Conservation (phyloP, 64 coral and sea anemone genomes). For the Trachythela sp. region DNA sequence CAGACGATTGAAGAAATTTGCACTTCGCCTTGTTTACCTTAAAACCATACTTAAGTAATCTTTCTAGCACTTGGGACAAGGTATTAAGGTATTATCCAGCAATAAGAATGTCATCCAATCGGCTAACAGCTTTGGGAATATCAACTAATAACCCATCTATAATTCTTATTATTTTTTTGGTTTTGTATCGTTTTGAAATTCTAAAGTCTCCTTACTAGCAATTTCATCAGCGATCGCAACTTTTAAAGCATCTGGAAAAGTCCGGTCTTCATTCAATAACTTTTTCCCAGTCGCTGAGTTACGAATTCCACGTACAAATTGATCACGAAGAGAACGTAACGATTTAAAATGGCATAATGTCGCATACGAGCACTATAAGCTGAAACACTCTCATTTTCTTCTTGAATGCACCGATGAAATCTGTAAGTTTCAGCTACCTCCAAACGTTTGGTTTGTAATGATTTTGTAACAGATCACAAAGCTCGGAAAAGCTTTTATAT, state of each 20-base stretch:
- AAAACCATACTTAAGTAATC: neutral
- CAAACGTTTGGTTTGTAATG: constrained; percentile 57
- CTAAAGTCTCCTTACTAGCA: constrained; percentile 37
- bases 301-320: too few relatives aligned
- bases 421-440: constrained; percentile 44
- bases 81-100: neutral
- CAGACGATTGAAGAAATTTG: constrained; percentile 6
- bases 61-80: neutral
- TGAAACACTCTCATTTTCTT: constrained; percentile 40
- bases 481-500: constrained; percentile 42
- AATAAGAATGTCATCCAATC: neutral
- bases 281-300: constrained; percentile 57
- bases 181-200: neutral
- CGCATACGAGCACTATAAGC: constrained; percentile 39
- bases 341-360: constrained; percentile 53
- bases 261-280: constrained; percentile 43
- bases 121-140: constrained; percentile 25
- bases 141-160: constrained; percentile 8
- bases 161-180: neutral
- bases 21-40: neutral
- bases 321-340: constrained; percentile 40
- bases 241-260: constrained; percentile 31
- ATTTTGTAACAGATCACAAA: constrained; percentile 38
- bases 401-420: constrained; percentile 63
- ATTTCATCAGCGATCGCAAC: constrained; percentile 57